Evolutionary conservation across 2,113 vertebrate species (phyloP).

Genomic region (Prunella fulvescens): DNA sequence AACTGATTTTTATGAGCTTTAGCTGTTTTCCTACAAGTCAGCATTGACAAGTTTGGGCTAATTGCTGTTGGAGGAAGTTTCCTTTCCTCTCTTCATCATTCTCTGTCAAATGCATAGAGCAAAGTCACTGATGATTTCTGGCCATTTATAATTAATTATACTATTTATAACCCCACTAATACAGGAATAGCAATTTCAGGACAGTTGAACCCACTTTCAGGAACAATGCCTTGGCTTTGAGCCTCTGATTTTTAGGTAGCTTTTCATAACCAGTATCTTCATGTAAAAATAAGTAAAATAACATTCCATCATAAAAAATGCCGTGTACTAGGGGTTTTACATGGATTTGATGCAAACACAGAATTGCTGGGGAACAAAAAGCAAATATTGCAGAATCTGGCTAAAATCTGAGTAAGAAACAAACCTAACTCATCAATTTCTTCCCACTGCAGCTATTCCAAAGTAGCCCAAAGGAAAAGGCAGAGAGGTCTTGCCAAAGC

Average conservation of each 20-base stretch:
- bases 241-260: not conserved
- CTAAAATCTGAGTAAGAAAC: constrained; percentile 10
- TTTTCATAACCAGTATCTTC: not conserved
- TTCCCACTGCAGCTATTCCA: not conserved
- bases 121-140: not conserved
- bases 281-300: not conserved
- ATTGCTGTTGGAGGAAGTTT: not conserved
- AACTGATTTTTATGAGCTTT: not conserved
- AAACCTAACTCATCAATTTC: not conserved
- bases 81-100: not conserved
- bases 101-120: not conserved
- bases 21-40: not conserved
- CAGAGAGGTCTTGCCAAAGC: not conserved
- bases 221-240: not conserved
- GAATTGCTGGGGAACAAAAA: not conserved
- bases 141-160: not conserved
- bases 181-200: not conserved
- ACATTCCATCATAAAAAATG: not conserved
- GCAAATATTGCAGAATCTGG: not conserved
- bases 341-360: not conserved
- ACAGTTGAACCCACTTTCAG: not conserved
- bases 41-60: not conserved
- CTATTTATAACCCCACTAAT: not conserved
- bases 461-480: not conserved
- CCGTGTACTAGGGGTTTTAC: not conserved